These are phyloP conservation scores for Anoplophora glabripennis DNA, from an alignment of 1,140 invertebrate genomes.

Conservation along the genomic window DNA sequence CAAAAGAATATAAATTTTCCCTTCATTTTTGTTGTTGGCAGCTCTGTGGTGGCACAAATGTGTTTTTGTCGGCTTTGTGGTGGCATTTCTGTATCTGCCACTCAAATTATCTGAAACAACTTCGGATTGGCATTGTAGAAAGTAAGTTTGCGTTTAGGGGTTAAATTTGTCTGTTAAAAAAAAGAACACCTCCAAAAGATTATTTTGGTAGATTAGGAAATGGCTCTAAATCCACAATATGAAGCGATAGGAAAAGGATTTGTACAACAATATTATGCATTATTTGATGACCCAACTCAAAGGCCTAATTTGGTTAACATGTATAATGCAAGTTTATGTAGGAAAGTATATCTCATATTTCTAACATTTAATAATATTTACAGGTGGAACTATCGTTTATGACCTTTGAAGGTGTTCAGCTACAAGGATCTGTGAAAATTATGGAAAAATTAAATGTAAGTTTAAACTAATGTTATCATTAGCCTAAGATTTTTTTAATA, in stretches of 20 bases:
- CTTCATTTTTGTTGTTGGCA: too few species aligned
- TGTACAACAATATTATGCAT: conserved; percentile 86
- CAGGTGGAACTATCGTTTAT: conserved; percentile 88
- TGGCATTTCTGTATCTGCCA: too few species aligned
- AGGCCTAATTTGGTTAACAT: conserved; percentile 80
- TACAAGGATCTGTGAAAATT: conserved; percentile 88
- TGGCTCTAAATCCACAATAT: conserved; percentile 86
- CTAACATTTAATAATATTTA: conserved; percentile 40
- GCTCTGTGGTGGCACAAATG: too few species aligned
- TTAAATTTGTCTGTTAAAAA: too few species aligned
- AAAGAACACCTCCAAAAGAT: too few species aligned
- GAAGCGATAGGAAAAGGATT: conserved; percentile 90
- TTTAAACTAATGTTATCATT: conserved; percentile 40
- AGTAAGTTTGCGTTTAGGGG: too few species aligned
- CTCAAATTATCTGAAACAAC: too few species aligned
- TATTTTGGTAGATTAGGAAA: conserved; percentile 44
- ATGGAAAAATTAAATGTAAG: conserved; percentile 92
- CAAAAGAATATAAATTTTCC: too few species aligned
- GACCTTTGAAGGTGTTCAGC: conserved; percentile 91
- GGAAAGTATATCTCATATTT: background rate
- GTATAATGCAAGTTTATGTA: conserved; percentile 79
- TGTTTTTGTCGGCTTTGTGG: too few species aligned
- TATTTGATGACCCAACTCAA: conserved; percentile 84
- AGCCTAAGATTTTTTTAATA: conserved; percentile 7
- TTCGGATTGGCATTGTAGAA: too few species aligned